These are phyloP conservation scores for Epinephelus awoara DNA, from an alignment of 2,797 vertebrate species.

Conservation along the genomic window DNA sequence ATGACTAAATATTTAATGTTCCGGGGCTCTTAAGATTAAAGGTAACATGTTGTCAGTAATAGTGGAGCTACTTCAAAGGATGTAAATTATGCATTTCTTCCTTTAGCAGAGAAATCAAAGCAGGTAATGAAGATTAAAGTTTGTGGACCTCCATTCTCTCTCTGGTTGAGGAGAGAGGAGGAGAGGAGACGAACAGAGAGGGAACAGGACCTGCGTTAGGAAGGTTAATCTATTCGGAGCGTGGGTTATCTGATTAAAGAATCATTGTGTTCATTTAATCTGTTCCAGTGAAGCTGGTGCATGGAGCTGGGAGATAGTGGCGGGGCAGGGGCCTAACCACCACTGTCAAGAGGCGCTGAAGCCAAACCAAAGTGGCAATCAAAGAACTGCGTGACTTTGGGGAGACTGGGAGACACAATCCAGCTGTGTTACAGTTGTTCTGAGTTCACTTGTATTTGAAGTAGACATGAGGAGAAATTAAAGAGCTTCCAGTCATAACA, in stretches of 20 bases:
- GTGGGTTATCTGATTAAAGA: constrained; percentile 88
- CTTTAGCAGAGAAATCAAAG: constrained; percentile 89
- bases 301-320: constrained; percentile 75
- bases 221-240: constrained; percentile 88
- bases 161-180: constrained; percentile 64
- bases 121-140: constrained; percentile 90
- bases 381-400: constrained; percentile 56
- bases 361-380: constrained; percentile 55
- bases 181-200: constrained; percentile 66
- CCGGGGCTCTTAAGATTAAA: constrained; percentile 89
- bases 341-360: constrained; percentile 51
- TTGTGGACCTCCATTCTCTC: constrained; percentile 76
- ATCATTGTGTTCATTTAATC: constrained; percentile 89
- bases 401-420: constrained; percentile 27
- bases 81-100: constrained; percentile 91
- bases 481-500: constrained; percentile 41
- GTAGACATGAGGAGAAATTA: constrained; percentile 23
- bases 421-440: constrained; percentile 23
- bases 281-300: constrained; percentile 82
- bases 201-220: constrained; percentile 76
- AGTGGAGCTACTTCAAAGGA: constrained; percentile 89
- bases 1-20: constrained; percentile 91
- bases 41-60: constrained; percentile 91
- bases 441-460: constrained; percentile 38
- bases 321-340: constrained; percentile 47